Conservation (phyloP, 2,888 invertebrate species). For the Ectobius pallidus region DNA sequence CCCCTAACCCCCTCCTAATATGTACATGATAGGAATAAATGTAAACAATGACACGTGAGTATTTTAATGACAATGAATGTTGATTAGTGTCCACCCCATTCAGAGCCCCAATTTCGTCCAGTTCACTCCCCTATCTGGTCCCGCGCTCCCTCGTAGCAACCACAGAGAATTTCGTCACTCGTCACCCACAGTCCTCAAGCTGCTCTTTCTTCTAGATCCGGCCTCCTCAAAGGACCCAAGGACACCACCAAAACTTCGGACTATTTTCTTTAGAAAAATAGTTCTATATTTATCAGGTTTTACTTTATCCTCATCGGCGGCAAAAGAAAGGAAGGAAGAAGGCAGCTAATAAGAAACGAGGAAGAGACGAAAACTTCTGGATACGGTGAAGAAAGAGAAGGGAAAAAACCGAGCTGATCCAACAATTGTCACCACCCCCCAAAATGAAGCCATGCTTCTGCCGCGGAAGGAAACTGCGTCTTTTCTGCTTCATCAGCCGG, state of each 20-base stretch:
- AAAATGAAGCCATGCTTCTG: no score
- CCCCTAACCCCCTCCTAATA: no score
- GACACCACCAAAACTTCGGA: constrained; percentile 33
- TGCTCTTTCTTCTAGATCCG: background rate
- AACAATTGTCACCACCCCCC: constrained; percentile 34
- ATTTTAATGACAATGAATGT: background rate
- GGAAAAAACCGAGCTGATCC: constrained; percentile 21
- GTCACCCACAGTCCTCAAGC: constrained; percentile 1
- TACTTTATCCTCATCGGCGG: constrained; percentile 13
- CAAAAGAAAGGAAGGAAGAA: constrained; percentile 19
- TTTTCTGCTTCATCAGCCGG: constrained; percentile 35
- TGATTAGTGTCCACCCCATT: constrained; percentile 3
- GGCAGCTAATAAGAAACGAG: background rate
- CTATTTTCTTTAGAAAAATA: constrained; percentile 40
- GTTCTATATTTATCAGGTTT: constrained; percentile 36
- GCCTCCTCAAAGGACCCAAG: constrained; percentile 33
- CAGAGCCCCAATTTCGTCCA: constrained; percentile 25
- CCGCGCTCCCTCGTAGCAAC: background rate
- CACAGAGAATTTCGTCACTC: constrained; percentile 21
- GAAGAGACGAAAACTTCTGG: background rate
- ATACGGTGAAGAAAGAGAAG: background rate
- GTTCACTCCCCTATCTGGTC: background rate
- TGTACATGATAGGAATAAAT: no score
- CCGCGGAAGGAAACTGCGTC: constrained; percentile 36
- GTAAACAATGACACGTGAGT: no score